Base-by-base conservation (phyloP, 1,140 invertebrate species). In the Harpegnathos saltator region DNA sequence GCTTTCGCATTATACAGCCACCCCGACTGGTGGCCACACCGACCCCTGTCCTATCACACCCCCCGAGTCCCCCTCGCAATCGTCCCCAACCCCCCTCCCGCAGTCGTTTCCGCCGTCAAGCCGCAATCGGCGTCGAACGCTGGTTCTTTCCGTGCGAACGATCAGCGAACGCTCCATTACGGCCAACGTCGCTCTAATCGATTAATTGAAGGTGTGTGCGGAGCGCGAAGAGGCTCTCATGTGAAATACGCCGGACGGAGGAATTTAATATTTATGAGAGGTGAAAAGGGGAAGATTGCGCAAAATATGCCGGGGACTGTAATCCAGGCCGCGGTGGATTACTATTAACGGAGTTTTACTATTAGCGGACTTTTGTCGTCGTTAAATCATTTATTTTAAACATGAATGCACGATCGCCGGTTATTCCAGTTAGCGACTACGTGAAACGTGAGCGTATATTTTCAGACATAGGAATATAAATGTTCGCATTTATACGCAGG, bases 1-100 rank as follows among this genome's bases (percentile, higher is more conserved):
- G 58, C 52, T 69, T 80, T 80, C 82, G 50, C 62, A 61, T 62
- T 68, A 80, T 54, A 62, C 58, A 17, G 24, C n/a, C 50, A 19
- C n/a, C 19, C 15, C n/a, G 15, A 22, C n/a, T 19, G 15, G 26
- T 38, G 15, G 0, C 38, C 22, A 22, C 63, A 38, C 26, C 26
- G 38, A 44, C 38, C 38, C 38, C 38, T 44, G 15, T 73, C 44
- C 17, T 38, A 59, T 4, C 3, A 24, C n/a, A n/a, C n/a, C n/a
- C n/a, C n/a, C n/a, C n/a, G n/a, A n/a, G n/a, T n/a, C n/a, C n/a
- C n/a, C n/a, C n/a, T n/a, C n/a, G n/a, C n/a, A n/a, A n/a, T n/a
- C n/a, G n/a, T n/a, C 54, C n/a, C 9, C 44, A n/a, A n/a, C n/a
- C 38, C 22, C 19, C 15, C 48, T 5, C 15, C 7, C 5, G 5